These are phyloP conservation scores for Eretmochelys imbricata DNA, from an alignment of 2,113 vertebrate genomes.

Conservation along the genomic window DNA sequence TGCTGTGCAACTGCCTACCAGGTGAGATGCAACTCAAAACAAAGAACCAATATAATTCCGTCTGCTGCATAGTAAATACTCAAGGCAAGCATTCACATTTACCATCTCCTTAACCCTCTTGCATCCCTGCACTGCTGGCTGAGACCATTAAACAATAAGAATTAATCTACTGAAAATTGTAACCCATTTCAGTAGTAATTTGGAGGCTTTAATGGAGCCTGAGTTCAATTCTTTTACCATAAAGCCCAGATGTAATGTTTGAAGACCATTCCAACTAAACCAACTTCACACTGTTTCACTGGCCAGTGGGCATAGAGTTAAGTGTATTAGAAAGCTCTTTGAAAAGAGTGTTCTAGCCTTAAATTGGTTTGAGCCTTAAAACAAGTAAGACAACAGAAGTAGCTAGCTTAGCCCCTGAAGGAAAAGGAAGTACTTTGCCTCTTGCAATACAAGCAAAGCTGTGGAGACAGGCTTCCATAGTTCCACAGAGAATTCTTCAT, in stretches of 20 bases:
- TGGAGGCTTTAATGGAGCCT: neutral
- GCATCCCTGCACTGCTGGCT: neutral
- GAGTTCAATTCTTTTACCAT: neutral
- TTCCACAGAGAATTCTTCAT: conserved; percentile 28
- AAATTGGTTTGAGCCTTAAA: neutral
- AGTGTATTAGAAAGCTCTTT: neutral
- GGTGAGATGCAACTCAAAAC: conserved; percentile 76
- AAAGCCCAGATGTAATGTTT: neutral
- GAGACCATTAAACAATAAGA: conserved; percentile 13
- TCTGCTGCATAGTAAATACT: neutral
- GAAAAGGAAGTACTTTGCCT: conserved; percentile 59
- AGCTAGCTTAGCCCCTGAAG: neutral
- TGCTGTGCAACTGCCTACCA: conserved; percentile 92
- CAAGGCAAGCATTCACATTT: neutral
- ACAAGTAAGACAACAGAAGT: conserved; percentile 21
- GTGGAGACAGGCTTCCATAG: conserved; percentile 5
- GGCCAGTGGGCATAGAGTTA: neutral
- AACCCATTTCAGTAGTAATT: neutral
- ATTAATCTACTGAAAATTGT: neutral
- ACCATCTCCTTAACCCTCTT: neutral
- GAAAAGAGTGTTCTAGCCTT: neutral
- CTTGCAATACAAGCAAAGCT: conserved; percentile 44
- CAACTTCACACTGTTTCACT: neutral
- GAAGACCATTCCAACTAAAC: neutral
- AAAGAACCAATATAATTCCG: neutral